Evolutionary conservation across 2,113 vertebrate genomes (phyloP).

Genomic region (Dipodomys merriami): DNA sequence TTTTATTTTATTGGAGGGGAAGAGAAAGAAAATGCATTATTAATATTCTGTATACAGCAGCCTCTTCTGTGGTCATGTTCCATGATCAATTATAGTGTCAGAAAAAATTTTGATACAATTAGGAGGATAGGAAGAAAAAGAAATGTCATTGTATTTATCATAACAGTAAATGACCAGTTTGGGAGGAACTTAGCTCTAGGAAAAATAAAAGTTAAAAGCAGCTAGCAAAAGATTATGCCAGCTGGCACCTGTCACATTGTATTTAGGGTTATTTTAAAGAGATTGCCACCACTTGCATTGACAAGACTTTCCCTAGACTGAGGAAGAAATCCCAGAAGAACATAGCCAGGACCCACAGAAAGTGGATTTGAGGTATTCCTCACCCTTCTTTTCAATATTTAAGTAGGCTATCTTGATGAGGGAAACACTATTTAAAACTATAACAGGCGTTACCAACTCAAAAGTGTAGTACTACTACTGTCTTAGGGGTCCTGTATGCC

Average conservation of each 20-base stretch:
- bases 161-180: slow-evolving; percentile 85
- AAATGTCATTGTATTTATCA: slow-evolving; percentile 63
- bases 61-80: slow-evolving; percentile 39
- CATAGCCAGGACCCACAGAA: slow-evolving; percentile 75
- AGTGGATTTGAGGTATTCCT: slow-evolving; percentile 34
- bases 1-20: background rate
- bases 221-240: slow-evolving; percentile 89
- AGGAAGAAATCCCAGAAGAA: slow-evolving; percentile 82
- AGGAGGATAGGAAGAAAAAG: slow-evolving; percentile 61
- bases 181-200: slow-evolving; percentile 85
- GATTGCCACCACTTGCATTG: slow-evolving; percentile 85
- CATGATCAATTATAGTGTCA: slow-evolving; percentile 49
- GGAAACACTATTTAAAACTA: slow-evolving; percentile 39
- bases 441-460: slow-evolving; percentile 62
- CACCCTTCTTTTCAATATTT: slow-evolving; percentile 17
- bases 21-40: slow-evolving; percentile 11
- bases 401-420: slow-evolving; percentile 4
- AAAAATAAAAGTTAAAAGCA: slow-evolving; percentile 90
- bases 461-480: slow-evolving; percentile 25
- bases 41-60: slow-evolving; percentile 39
- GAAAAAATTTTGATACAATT: slow-evolving; percentile 60
- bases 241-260: slow-evolving; percentile 90
- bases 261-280: slow-evolving; percentile 90
- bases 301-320: slow-evolving; percentile 84
- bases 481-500: slow-evolving; percentile 61